These are phyloP conservation scores for Columba guinea DNA, from an alignment of 2,797 vertebrate genomes.

Conservation along the genomic window DNA sequence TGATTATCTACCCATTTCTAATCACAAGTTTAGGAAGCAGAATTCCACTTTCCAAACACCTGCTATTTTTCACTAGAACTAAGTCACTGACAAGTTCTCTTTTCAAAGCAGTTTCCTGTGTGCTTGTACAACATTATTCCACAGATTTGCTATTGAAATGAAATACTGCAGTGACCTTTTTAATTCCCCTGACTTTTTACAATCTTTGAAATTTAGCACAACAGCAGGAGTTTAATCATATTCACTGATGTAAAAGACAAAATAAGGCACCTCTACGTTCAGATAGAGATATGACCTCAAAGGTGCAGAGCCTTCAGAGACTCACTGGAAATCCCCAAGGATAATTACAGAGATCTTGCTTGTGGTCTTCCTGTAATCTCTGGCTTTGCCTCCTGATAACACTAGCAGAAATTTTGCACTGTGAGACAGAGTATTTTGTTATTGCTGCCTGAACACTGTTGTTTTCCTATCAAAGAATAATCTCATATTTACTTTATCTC, in stretches of 20 bases:
- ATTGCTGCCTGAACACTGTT: neutral
- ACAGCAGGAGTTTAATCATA: slow-evolving; percentile 79
- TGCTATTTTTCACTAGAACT: slow-evolving; percentile 31
- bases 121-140: slow-evolving; percentile 69
- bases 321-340: slow-evolving; percentile 21
- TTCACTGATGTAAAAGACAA: slow-evolving; percentile 75
- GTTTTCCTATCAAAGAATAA: slow-evolving; percentile 24
- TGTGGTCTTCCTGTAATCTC: neutral
- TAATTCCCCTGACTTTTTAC: slow-evolving; percentile 79
- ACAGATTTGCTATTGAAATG: slow-evolving; percentile 74
- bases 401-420: neutral
- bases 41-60: neutral
- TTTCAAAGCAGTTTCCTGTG: slow-evolving; percentile 53
- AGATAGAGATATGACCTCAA: slow-evolving; percentile 69
- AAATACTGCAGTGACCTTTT: slow-evolving; percentile 80
- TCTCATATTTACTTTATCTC: neutral
- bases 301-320: slow-evolving; percentile 55
- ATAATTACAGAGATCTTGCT: neutral
- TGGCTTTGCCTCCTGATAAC: neutral
- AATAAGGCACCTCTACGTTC: slow-evolving; percentile 77
- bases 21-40: neutral
- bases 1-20: neutral
- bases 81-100: slow-evolving; percentile 44
- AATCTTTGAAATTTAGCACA: slow-evolving; percentile 80
- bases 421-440: neutral